A percentile compares a stretch with the other conserved stretches of the same genome.
phyloP scores from a whole-genome alignment of 2,113 vertebrate species.

The Fregata magnificens region DNA sequence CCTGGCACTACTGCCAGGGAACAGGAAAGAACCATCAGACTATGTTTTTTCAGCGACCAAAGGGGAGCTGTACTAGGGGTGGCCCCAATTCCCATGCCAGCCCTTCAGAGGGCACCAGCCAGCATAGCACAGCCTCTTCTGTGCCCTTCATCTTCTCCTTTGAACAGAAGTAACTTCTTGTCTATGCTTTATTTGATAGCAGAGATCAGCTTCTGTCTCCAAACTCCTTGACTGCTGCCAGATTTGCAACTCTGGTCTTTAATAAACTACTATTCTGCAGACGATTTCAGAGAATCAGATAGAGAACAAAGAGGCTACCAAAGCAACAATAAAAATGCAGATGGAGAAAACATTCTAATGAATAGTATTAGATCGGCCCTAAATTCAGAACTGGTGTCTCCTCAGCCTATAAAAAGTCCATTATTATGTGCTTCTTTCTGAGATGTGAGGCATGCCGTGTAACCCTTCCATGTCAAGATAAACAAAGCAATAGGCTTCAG shows the following conservation, averaged over 20 bases:
- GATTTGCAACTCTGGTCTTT: background rate
- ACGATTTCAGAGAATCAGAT: background rate
- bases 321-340: conserved; percentile 14
- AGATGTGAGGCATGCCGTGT: background rate
- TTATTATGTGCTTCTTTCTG: background rate
- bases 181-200: background rate
- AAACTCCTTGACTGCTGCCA: background rate
- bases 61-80: background rate
- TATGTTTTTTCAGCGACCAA: background rate
- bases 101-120: background rate
- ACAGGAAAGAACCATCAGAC: background rate
- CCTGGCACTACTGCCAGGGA: background rate
- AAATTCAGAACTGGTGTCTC: background rate
- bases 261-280: background rate
- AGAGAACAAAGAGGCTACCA: background rate
- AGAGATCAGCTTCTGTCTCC: background rate
- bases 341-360: background rate
- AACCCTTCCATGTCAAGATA: background rate
- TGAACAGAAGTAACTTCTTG: background rate
- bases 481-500: background rate
- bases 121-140: background rate
- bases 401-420: background rate
- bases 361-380: background rate
- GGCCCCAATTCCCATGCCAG: background rate
- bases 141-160: background rate